Conservation (phyloP, 2,113 vertebrate genomes). For the Brienomyrus longianalis region DNA sequence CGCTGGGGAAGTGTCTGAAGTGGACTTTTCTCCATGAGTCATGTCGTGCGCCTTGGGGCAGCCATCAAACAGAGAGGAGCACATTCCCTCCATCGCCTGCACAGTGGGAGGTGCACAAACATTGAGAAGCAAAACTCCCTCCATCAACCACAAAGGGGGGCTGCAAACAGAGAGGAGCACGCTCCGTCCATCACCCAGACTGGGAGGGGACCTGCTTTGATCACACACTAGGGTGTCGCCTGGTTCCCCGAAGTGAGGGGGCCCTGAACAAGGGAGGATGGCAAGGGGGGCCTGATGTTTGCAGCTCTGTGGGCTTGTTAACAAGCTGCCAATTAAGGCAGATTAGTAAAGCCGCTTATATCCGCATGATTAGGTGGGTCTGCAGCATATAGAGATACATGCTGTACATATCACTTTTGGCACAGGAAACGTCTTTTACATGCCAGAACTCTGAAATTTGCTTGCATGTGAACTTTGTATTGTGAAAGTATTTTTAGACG, state of each 20-base stretch:
- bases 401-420: background rate
- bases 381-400: background rate
- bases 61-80: background rate
- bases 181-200: background rate
- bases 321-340: background rate
- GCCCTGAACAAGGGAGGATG: background rate
- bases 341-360: background rate
- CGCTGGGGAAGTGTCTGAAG: background rate
- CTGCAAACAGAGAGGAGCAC: background rate
- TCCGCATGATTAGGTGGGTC: background rate
- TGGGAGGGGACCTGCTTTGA: background rate
- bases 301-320: background rate
- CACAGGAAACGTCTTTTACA: background rate
- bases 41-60: background rate
- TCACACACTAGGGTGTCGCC: background rate
- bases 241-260: background rate
- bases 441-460: background rate
- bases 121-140: background rate
- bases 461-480: background rate
- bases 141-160: background rate
- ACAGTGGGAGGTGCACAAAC: background rate
- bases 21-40: background rate
- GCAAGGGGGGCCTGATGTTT: background rate
- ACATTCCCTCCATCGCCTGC: no score
- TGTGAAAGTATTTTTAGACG: background rate